Evolutionary conservation across 2,797 vertebrate genomes (phyloP).

Genomic region (Silurus lanzhouensis): DNA sequence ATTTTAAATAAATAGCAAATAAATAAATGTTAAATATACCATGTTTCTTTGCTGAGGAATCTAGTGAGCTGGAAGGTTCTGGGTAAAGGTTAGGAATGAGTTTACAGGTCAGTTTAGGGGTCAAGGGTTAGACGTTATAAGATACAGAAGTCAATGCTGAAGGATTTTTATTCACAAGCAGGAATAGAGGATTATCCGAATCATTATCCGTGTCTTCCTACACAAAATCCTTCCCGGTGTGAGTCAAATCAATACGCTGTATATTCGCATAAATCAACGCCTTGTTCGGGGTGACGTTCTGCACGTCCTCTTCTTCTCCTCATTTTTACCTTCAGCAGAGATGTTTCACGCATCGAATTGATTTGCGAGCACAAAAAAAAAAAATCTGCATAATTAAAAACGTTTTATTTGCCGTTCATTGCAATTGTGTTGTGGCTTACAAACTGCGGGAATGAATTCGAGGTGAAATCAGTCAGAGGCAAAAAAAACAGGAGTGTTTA

Average conservation of each 20-base stretch:
- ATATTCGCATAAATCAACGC: not conserved
- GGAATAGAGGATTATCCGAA: not conserved
- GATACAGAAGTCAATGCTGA: not conserved
- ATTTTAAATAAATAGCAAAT: not conserved
- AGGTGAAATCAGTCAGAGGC: not conserved
- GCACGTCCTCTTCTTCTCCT: not conserved
- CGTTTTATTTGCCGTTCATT: not conserved
- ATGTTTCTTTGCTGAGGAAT: not conserved
- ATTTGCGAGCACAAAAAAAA: not conserved
- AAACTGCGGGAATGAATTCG: not conserved
- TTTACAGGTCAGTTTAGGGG: not conserved
- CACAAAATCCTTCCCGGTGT: too few species aligned
- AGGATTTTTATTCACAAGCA: not conserved
- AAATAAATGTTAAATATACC: not conserved
- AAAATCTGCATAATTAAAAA: not conserved
- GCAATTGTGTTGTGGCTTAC: not conserved
- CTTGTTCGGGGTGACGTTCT: not conserved
- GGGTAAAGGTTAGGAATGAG: not conserved
- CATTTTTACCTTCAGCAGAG: not conserved
- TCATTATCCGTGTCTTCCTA: not conserved
- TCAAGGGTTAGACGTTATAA: too few species aligned
- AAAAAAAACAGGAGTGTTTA: not conserved
- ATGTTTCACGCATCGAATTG: not conserved
- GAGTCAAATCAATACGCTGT: not conserved
- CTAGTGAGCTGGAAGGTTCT: not conserved